Conservation (phyloP, 2,888 invertebrate species). For the Oxystoma pomonae region DNA sequence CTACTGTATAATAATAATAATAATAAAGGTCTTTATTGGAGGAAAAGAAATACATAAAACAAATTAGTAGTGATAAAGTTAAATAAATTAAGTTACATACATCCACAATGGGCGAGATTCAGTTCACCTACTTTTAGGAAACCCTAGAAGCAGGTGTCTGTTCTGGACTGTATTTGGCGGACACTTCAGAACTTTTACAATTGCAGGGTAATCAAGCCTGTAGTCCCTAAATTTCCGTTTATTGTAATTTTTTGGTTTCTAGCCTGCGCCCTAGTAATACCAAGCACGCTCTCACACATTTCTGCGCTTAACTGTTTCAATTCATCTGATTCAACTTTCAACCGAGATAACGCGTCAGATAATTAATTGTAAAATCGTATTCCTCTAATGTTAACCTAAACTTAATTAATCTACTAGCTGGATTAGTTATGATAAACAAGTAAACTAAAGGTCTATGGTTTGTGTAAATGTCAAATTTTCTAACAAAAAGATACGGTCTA, state of each 20-base stretch:
- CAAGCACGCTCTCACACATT: background rate
- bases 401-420: background rate
- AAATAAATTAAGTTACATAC: no score
- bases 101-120: no score
- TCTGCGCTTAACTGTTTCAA: background rate
- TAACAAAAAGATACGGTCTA: background rate
- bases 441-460: background rate
- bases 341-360: background rate
- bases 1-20: no score
- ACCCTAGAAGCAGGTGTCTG: no score
- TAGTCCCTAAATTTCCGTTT: background rate
- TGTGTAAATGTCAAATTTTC: background rate
- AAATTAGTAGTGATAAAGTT: no score
- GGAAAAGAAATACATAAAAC: no score
- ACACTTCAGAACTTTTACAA: constrained; percentile 17
- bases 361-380: background rate
- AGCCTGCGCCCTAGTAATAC: background rate
- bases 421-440: no score
- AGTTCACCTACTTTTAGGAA: no score
- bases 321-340: background rate
- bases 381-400: background rate
- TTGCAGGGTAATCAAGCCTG: constrained; percentile 19
- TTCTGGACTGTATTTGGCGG: constrained; percentile 5
- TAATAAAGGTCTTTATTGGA: no score
- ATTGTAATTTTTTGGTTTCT: background rate